phyloP scores from a whole-genome alignment of 2,113 vertebrate species.

The Stercorarius parasiticus region DNA sequence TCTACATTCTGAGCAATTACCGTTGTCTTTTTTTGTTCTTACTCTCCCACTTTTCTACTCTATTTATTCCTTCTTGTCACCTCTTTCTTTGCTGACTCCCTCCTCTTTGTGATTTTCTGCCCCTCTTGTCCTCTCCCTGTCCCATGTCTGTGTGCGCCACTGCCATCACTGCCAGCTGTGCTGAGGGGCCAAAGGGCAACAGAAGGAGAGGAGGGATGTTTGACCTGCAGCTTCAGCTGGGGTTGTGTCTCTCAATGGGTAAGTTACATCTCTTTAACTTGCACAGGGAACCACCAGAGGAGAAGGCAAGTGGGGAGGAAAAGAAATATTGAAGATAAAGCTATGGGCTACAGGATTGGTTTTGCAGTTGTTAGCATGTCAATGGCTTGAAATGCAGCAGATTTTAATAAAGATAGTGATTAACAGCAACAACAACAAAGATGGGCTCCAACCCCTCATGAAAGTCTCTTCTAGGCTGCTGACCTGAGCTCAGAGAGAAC shows the following conservation, averaged over 20 bases:
- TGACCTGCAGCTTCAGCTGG: neutral
- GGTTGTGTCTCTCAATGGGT: neutral
- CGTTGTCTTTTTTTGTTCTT: neutral
- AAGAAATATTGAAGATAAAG: neutral
- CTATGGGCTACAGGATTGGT: neutral
- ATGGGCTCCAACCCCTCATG: neutral
- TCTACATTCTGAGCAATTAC: neutral
- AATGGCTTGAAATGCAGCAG: neutral
- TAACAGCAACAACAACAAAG: neutral
- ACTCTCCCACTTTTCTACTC: neutral
- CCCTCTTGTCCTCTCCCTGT: neutral
- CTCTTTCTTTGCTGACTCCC: neutral
- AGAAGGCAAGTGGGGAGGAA: neutral
- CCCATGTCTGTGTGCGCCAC: accelerated
- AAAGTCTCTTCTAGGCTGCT: neutral
- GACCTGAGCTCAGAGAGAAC: neutral
- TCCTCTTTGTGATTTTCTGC: neutral
- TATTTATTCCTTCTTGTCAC: neutral
- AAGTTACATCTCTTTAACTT: neutral
- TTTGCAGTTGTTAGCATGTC: neutral
- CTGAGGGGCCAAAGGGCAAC: neutral
- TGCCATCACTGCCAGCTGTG: neutral
- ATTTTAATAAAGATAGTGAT: neutral
- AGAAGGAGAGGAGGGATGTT: neutral
- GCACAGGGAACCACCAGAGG: neutral